Base-by-base conservation (phyloP, 2,888 invertebrate species). In the Morpho achilles region DNA sequence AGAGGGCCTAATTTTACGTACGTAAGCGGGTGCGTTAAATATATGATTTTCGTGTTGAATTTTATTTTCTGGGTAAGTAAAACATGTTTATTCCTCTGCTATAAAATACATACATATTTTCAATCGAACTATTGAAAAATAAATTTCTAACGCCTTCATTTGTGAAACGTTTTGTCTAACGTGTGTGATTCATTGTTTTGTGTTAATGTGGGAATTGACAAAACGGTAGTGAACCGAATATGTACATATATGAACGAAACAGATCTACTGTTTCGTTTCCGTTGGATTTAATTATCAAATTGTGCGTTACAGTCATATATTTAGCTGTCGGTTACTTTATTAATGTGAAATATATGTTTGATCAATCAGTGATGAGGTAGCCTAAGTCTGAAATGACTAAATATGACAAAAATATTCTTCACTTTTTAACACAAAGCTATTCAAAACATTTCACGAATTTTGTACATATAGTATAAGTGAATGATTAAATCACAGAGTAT, bases 11-110 rank as follows among this genome's bases (percentile, higher is more conserved):
- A 95, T 84, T 95, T 95, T 76, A 95, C 95, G 2, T 95, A 95
- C 77, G 96, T 97, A 72, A 96, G 96, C 82, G 94, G 96, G 52
- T 96, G 96, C 84, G 95, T 97, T 53, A 97, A 97, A 87, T 97
- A 97, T 82, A 94, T 96, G 89, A 95, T 97, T 83, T 97, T 97
- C 87, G 92, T 96, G 74, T 92, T 97, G 70, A 97, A 97, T 89
- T 96, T 97, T 79, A 89, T 97, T 70, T 96, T 97, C 85, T 97
- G 97, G 97, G 97, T 97, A 85, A 93, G 95, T 92, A 23, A 10
- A 16, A 45, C 53, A 52, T 47, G 22, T 43, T 23, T 55, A 7
- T 39, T 43, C 7, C 8, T n/a, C 23, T 48, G 48, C 22, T 7
- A 49, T 46, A 41, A 46, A 39, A 50, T 52, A 22, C 32, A 50